Conservation (phyloP, 1,140 invertebrate species). For the Bombus fervidus region DNA sequence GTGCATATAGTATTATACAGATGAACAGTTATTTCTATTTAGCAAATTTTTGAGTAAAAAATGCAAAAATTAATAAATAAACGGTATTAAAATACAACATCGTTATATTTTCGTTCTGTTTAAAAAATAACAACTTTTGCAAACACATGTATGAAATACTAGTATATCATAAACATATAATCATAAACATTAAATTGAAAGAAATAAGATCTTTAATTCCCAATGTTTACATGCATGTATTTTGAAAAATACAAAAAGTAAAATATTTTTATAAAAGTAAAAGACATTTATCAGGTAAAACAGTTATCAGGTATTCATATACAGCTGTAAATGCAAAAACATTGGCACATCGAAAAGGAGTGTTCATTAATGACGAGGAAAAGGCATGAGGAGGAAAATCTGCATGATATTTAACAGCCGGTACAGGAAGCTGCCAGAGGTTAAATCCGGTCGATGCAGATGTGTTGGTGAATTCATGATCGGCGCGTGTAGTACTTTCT, state of each 20-base stretch:
- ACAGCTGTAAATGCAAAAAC: neutral
- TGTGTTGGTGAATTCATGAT: neutral
- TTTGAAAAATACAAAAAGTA: neutral
- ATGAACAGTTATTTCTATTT: neutral
- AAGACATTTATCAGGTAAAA: no score
- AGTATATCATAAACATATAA: neutral
- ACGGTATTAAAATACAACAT: neutral
- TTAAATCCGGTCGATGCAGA: constrained; percentile 16
- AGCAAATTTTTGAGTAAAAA: neutral
- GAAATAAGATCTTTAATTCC: neutral
- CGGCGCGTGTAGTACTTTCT: constrained; percentile 1
- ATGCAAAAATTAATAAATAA: neutral
- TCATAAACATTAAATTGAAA: neutral
- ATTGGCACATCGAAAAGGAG: neutral
- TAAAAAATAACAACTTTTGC: neutral
- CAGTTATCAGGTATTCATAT: neutral
- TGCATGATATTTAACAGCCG: neutral
- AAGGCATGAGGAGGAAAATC: no score
- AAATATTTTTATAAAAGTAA: neutral
- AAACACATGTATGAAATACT: neutral
- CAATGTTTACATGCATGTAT: neutral
- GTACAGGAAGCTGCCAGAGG: no score
- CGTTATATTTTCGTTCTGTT: neutral
- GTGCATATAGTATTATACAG: neutral
- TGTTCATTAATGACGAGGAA: neutral